phyloP scores from a whole-genome alignment of 2,113 vertebrate genomes.

The Mandrillus leucophaeus region DNA sequence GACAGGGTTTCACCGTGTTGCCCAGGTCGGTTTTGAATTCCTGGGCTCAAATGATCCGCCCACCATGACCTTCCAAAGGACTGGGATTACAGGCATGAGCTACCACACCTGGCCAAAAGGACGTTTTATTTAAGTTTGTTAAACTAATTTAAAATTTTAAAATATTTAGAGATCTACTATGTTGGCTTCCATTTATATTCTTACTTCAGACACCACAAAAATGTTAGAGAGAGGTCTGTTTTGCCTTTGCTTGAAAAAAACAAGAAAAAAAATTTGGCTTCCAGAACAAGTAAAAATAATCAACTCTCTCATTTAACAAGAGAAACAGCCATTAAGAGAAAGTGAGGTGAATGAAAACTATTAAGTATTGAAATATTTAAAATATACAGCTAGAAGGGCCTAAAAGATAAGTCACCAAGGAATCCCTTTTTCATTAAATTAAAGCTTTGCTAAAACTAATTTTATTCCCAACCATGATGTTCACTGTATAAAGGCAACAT shows the following conservation, averaged over 20 bases:
- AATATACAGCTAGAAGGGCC: not conserved
- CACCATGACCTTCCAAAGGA: too few species aligned
- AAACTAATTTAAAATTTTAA: not conserved
- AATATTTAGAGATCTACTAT: not conserved
- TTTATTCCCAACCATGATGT: not conserved
- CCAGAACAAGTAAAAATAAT: not conserved
- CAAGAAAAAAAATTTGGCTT: not conserved
- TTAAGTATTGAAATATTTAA: not conserved
- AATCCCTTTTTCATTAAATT: not conserved
- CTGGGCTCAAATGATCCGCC: too few species aligned
- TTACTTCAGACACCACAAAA: not conserved
- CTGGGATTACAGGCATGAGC: too few species aligned
- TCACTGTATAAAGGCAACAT: not conserved
- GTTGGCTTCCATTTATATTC: not conserved
- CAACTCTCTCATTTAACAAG: not conserved
- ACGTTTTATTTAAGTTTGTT: not conserved
- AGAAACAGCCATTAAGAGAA: not conserved
- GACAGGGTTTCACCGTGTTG: too few species aligned
- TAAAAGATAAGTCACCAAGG: not conserved
- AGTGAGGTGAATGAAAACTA: not conserved
- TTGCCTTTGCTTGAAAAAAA: not conserved
- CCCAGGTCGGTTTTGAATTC: too few species aligned
- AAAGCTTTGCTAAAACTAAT: not conserved
- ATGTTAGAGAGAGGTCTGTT: not conserved
- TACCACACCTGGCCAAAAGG: not conserved